A percentile compares a stretch with the other conserved stretches of the same genome.
These are phyloP conservation scores for Hycleus phaleratus DNA, from an alignment of 1,140 invertebrate species.

Conservation along the genomic window DNA sequence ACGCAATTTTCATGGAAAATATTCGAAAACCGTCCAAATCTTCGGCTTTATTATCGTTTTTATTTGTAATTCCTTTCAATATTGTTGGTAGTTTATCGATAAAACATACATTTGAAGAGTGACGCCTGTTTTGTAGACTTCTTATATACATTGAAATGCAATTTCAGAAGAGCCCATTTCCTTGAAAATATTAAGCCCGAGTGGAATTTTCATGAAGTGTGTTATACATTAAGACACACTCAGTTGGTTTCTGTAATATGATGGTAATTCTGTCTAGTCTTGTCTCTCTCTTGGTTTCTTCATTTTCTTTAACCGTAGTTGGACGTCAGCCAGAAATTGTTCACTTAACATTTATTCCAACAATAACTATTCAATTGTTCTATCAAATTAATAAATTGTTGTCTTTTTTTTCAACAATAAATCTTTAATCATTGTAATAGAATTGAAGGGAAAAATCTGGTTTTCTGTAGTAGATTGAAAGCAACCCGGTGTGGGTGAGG, in stretches of 20 bases:
- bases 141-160: slow-evolving; percentile 9
- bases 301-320: neutral
- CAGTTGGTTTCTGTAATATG: slow-evolving; percentile 22
- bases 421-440: slow-evolving; percentile 11
- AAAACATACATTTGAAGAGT: neutral
- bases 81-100: no score
- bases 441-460: slow-evolving; percentile 10
- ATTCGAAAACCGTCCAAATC: no score
- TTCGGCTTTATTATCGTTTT: no score
- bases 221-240: slow-evolving; percentile 19
- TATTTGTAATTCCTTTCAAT: no score
- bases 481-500: no score
- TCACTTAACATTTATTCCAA: slow-evolving; percentile 11
- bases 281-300: no score
- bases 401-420: slow-evolving; percentile 7
- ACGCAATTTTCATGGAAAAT: no score
- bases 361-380: slow-evolving; percentile 23
- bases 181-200: slow-evolving; percentile 15
- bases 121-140: no score
- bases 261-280: slow-evolving; percentile 14
- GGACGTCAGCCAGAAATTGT: slow-evolving; percentile 4
- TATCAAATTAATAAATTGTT: neutral
- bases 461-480: slow-evolving; percentile 16
- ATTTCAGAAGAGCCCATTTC: slow-evolving; percentile 14
- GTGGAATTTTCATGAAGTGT: slow-evolving; percentile 16